Conservation (phyloP, 2,797 vertebrate species). For the Spinus olivaceus region DNA sequence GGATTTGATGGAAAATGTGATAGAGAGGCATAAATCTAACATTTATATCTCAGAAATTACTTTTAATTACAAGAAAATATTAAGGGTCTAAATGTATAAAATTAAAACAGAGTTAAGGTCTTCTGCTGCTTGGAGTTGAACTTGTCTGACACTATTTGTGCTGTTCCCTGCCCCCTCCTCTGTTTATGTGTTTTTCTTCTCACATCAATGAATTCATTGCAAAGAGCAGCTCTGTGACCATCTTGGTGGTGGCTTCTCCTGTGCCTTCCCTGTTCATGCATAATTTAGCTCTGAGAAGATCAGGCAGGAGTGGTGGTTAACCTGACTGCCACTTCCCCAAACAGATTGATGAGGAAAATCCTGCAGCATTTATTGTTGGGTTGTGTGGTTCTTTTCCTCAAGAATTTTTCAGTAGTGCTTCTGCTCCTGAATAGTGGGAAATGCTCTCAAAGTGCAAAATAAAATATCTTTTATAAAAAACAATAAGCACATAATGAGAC, state of each 20-base stretch:
- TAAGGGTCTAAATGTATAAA: background rate
- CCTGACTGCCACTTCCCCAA: background rate
- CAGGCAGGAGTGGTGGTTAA: background rate
- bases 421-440: background rate
- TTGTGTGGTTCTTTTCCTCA: background rate
- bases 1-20: background rate
- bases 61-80: background rate
- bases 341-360: background rate
- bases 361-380: background rate
- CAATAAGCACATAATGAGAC: background rate
- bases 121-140: background rate
- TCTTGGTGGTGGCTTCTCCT: background rate
- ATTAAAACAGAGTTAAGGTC: background rate
- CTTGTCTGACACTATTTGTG: background rate
- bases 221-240: background rate
- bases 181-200: background rate
- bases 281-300: background rate
- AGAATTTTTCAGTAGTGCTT: background rate
- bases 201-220: background rate
- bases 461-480: background rate
- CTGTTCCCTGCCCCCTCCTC: accelerated
- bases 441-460: background rate
- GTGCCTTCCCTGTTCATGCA: background rate
- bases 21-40: background rate
- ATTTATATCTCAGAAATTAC: background rate